Evolutionary conservation across 2,113 vertebrate species (phyloP).

Genomic region (Sander vitreus): DNA sequence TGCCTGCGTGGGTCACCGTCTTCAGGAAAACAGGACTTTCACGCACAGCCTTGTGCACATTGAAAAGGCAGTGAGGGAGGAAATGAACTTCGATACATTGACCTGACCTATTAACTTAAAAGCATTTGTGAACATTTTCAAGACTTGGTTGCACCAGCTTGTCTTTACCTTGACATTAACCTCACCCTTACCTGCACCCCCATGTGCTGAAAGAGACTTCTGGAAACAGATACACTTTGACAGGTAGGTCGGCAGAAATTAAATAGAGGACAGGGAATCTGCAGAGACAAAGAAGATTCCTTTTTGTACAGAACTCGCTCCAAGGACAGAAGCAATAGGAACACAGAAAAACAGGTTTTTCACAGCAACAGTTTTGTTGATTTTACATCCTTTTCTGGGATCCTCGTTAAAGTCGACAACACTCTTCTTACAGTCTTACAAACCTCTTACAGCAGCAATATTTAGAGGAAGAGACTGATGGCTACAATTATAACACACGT

Average conservation of each 20-base stretch:
- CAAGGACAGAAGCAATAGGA: not conserved
- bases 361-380: not conserved
- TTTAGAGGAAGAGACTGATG: not conserved
- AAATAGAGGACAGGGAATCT: not conserved
- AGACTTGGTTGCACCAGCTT: not conserved
- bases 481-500: not conserved
- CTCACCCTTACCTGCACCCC: not conserved
- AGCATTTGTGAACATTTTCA: not conserved
- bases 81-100: not conserved
- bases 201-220: not conserved
- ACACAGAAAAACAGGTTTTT: not conserved
- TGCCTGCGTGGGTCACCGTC: conserved; percentile 35
- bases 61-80: conserved; percentile 4
- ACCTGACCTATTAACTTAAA: not conserved
- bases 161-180: not conserved
- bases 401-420: not conserved
- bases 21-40: conserved; percentile 23
- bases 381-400: conserved; percentile 10
- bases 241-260: not conserved
- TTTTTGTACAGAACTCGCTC: not conserved
- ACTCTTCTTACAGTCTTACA: too few species aligned
- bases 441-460: not conserved
- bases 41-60: not conserved
- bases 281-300: not conserved
- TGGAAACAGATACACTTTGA: not conserved